Evolutionary conservation across 1,140 invertebrate genomes (phyloP).

Genomic region (Lucilia cuprina): DNA sequence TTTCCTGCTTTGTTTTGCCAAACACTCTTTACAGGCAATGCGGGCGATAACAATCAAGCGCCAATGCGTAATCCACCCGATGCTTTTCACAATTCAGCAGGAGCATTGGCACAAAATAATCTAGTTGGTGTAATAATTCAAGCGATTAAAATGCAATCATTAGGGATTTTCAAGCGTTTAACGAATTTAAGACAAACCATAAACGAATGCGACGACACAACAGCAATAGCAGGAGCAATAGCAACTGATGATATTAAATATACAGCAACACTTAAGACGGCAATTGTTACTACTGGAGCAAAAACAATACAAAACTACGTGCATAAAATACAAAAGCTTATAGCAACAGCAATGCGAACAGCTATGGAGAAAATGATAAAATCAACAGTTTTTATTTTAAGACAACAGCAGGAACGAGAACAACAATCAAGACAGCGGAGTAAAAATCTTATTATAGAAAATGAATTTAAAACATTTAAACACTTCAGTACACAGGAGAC

Average conservation of each 20-base stretch:
- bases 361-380: not conserved
- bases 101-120: slow-evolving; percentile 59
- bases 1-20: not conserved
- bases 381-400: slow-evolving; percentile 15
- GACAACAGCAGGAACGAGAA: not conserved
- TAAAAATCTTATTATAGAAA: slow-evolving; percentile 3
- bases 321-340: no score
- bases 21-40: slow-evolving; percentile 8
- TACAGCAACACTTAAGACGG: no score
- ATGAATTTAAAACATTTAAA: slow-evolving; percentile 26
- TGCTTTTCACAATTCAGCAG: slow-evolving; percentile 62
- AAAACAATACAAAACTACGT: no score
- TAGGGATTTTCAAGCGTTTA: slow-evolving; percentile 63
- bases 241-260: not conserved
- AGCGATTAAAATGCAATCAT: slow-evolving; percentile 63
- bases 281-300: no score
- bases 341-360: slow-evolving; percentile 11
- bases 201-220: slow-evolving; percentile 15
- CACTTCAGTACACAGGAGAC: slow-evolving; percentile 1
- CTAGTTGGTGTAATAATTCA: slow-evolving; percentile 61
- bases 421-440: not conserved
- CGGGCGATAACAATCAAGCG: slow-evolving; percentile 60
- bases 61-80: slow-evolving; percentile 62
- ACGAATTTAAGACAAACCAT: slow-evolving; percentile 46
- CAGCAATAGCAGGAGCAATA: not conserved